Evolutionary conservation across 2,113 vertebrate genomes (phyloP).

Genomic region (Eulacestoma nigropectus): DNA sequence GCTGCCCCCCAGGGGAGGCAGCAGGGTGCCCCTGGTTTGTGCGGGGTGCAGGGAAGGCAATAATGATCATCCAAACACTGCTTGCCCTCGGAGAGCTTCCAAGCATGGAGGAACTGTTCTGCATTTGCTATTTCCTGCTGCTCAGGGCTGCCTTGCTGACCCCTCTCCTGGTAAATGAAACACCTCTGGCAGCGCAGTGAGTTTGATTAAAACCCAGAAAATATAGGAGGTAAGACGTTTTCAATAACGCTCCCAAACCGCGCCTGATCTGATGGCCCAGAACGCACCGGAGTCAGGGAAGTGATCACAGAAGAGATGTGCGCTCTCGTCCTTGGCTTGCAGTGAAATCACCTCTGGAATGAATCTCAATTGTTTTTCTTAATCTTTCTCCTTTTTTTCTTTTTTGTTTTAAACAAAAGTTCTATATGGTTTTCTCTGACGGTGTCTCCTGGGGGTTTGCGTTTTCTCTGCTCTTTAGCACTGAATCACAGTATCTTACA

Average conservation of each 20-base stretch:
- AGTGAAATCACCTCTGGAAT: not conserved
- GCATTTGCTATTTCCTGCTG: slow-evolving; percentile 54
- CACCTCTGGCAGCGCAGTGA: slow-evolving; percentile 54
- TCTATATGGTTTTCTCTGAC: slow-evolving; percentile 3
- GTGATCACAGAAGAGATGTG: not conserved
- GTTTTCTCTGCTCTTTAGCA: slow-evolving; percentile 44
- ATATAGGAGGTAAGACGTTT: slow-evolving; percentile 12
- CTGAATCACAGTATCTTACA: slow-evolving; percentile 41
- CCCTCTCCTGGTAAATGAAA: slow-evolving; percentile 63
- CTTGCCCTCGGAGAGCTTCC: not conserved
- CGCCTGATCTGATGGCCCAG: not conserved
- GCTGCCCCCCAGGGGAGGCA: not conserved
- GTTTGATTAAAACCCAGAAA: slow-evolving; percentile 62
- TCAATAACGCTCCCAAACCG: not conserved
- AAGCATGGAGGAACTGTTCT: slow-evolving; percentile 17
- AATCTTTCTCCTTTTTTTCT: not conserved
- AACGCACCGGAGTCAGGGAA: not conserved
- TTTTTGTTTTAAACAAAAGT: not conserved
- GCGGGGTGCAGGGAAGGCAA: not conserved
- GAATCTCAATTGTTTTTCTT: not conserved
- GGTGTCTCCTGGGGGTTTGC: not conserved
- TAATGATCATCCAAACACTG: not conserved
- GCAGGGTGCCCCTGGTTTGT: not conserved
- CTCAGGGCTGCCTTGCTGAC: slow-evolving; percentile 17
- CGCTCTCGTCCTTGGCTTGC: not conserved